Evolutionary conservation across 1,140 invertebrate genomes (phyloP), one percentile per base, ranked within the genome.

Genomic region (Planococcus citri): DNA sequence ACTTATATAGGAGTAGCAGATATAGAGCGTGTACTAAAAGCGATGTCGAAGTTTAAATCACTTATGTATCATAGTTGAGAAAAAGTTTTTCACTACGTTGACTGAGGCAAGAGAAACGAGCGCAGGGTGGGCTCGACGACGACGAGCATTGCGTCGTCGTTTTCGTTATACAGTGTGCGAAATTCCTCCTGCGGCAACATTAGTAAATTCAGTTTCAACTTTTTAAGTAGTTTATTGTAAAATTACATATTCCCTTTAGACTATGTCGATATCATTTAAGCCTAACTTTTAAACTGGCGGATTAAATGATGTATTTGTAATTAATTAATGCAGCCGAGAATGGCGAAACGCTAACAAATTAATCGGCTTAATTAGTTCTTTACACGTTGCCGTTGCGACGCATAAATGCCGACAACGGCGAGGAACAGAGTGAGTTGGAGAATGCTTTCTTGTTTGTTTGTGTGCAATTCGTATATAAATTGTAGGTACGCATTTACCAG

Each of bases 171-270:
- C n/a, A n/a, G n/a, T 14, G 6, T 17, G 41, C 17, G 41, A 51
- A 51, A 51, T 9, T 51, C n/a, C n/a, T 33, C 41, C 41, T 51
- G 6, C n/a, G 41, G 41, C 41, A 51, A 51, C 41, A 51, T 51
- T 51, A 51, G n/a, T 51, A 51, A 51, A 51, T 51, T 51, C 41
- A 20, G 41, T 20, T 51, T n/a, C 6, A 20, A n/a, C n/a, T 3
- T 51, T 51, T 51, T 51, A 51, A 51, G 41, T 51, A 51, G 41
- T 51, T 51, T 51, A 51, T 51, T 51, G 41, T 51, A 51, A 51
- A 51, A 51, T 51, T 51, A 51, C 41, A 51, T 20, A 51, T 51
- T 51, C 41, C 41, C 41, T 51, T 51, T 51, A 20, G 41, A 17
- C n/a, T 51, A 51, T 17, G 41, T 51, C 41, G 41, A 51, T 51